Evolutionary conservation across 2,888 invertebrate genomes (phyloP).

Genomic region (Troilus luridus): DNA sequence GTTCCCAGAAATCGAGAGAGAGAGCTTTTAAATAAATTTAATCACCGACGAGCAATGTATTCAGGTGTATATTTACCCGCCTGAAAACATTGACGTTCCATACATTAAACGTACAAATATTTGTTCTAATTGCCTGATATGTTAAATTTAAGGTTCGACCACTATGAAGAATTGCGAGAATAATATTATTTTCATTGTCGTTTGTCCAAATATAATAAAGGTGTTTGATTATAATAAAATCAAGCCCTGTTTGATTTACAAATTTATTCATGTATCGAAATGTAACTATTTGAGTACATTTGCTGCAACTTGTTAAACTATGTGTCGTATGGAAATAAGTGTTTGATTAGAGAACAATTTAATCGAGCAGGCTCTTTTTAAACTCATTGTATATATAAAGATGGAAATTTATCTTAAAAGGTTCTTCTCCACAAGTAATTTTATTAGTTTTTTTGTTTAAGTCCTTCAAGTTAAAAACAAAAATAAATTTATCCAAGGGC

Average conservation of each 20-base stretch:
- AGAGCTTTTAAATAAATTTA: no score
- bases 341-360: not conserved
- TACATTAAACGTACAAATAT: not conserved
- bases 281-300: not conserved
- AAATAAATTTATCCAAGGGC: no score
- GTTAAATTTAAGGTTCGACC: not conserved
- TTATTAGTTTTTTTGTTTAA: no score
- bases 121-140: not conserved
- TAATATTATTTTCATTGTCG: not conserved
- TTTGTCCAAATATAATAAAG: not conserved
- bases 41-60: no score
- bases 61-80: not conserved
- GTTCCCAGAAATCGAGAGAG: no score
- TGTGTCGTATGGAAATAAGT: not conserved
- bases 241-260: not conserved
- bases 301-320: not conserved
- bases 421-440: no score
- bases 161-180: not conserved
- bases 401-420: no score
- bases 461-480: no score
- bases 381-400: no score
- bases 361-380: no score
- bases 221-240: not conserved
- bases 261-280: not conserved
- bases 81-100: not conserved